A percentile compares a stretch with the other conserved stretches of the same genome.
phyloP scores from a whole-genome alignment of 2,113 vertebrate genomes.

The Lathamus discolor region DNA sequence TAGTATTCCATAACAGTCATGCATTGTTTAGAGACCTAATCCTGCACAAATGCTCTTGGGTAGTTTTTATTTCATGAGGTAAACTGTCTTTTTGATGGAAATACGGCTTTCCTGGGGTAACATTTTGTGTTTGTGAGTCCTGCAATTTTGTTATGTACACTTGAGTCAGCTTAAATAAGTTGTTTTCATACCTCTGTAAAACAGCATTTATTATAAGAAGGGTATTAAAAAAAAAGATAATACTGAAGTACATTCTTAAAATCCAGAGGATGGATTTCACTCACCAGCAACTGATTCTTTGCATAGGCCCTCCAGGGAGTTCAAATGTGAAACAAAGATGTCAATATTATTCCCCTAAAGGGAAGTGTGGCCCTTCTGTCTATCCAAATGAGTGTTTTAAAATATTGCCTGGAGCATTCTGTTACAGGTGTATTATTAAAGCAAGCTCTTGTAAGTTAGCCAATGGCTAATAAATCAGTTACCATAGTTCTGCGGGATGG shows the following conservation, averaged over 20 bases:
- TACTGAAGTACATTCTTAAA: not conserved
- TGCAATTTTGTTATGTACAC: not conserved
- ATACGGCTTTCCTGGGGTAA: not conserved
- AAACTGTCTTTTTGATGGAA: not conserved
- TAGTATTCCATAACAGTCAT: not conserved
- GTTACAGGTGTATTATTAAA: conserved; percentile 37
- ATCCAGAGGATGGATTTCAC: not conserved
- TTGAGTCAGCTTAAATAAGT: not conserved
- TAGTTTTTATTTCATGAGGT: not conserved
- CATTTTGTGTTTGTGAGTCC: not conserved
- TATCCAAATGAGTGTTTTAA: conserved; percentile 39
- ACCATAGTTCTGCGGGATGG: not conserved
- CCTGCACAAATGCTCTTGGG: not conserved
- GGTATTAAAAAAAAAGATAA: not conserved
- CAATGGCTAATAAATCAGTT: conserved; percentile 16
- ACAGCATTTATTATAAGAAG: not conserved
- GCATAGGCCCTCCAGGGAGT: not conserved
- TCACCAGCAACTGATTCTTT: not conserved
- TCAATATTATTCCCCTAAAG: conserved; percentile 23
- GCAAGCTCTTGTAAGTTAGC: conserved; percentile 18
- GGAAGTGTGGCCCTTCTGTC: conserved; percentile 1
- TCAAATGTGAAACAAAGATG: conserved; percentile 14
- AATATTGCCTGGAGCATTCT: conserved; percentile 27
- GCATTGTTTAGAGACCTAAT: not conserved
- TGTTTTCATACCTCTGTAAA: not conserved